Percentiles rank a stretch among this genome's conserved stretches.
Conservation (phyloP, 2,797 vertebrate genomes). For the Melopsittacus undulatus region DNA sequence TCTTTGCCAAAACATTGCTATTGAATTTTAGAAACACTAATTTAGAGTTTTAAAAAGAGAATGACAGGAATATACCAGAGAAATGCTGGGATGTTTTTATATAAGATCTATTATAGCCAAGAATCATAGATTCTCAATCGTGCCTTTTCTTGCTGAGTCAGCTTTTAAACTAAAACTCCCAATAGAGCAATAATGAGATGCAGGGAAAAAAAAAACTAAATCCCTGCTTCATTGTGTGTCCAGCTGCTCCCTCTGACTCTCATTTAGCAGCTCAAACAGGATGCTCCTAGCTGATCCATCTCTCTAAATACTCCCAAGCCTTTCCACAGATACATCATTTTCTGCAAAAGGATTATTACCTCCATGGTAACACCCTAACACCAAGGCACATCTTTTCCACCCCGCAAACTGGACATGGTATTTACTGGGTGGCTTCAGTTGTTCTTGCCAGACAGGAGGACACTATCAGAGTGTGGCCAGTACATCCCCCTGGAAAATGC, state of each 20-base stretch:
- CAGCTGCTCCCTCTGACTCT: not conserved
- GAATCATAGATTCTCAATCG: not conserved
- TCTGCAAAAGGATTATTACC: not conserved
- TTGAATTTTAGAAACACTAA: not conserved
- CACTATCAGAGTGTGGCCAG: not conserved
- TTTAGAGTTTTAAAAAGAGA: not conserved
- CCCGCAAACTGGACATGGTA: fast-evolving
- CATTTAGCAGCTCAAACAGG: not conserved
- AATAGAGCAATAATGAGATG: not conserved
- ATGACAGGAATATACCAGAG: not conserved
- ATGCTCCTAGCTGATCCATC: not conserved
- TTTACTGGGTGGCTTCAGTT: not conserved
- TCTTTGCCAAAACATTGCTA: not conserved
- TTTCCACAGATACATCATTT: not conserved
- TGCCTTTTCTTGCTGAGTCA: not conserved
- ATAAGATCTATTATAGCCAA: not conserved
- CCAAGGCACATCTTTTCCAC: not conserved
- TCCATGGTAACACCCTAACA: not conserved
- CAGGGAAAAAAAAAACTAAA: not conserved
- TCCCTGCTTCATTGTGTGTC: fast-evolving
- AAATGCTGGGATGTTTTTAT: not conserved
- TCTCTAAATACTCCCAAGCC: not conserved
- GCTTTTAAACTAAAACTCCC: not conserved
- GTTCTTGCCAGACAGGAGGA: not conserved
- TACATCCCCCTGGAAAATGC: fast-evolving